phyloP scores from a whole-genome alignment of 2,888 invertebrate genomes.

The Mythimna albipuncta region DNA sequence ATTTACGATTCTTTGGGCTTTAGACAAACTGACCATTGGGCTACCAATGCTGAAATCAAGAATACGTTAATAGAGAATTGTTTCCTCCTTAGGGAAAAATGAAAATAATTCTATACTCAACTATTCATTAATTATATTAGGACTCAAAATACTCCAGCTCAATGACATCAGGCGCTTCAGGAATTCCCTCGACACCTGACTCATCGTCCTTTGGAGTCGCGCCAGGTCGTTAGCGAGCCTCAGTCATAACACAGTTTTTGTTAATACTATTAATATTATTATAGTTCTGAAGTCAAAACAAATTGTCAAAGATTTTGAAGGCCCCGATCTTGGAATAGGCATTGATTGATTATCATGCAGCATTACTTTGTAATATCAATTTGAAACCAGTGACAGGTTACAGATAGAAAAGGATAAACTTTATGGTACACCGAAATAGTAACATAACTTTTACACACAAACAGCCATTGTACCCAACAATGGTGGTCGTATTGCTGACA shows the following conservation, averaged over 20 bases:
- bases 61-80: not conserved
- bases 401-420: not conserved
- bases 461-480: too few relatives aligned
- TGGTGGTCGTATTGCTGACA: too few relatives aligned
- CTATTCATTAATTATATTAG: slow-evolving; percentile 34
- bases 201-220: slow-evolving; percentile 61
- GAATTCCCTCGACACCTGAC: slow-evolving; percentile 59
- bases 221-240: slow-evolving; percentile 58
- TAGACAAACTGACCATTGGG: not conserved
- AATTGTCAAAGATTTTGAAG: not conserved
- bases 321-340: too few relatives aligned
- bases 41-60: too few relatives aligned
- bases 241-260: slow-evolving; percentile 42
- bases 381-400: not conserved
- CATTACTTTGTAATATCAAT: not conserved
- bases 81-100: not conserved
- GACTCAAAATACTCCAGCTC: slow-evolving; percentile 23
- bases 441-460: too few relatives aligned
- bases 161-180: slow-evolving; percentile 54
- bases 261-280: slow-evolving; percentile 24
- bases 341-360: not conserved
- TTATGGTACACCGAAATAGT: not conserved
- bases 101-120: slow-evolving; percentile 9
- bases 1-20: not conserved
- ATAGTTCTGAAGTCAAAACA: not conserved